Conservation (phyloP, 2,113 vertebrate species). For the Pachycephala philippinensis region DNA sequence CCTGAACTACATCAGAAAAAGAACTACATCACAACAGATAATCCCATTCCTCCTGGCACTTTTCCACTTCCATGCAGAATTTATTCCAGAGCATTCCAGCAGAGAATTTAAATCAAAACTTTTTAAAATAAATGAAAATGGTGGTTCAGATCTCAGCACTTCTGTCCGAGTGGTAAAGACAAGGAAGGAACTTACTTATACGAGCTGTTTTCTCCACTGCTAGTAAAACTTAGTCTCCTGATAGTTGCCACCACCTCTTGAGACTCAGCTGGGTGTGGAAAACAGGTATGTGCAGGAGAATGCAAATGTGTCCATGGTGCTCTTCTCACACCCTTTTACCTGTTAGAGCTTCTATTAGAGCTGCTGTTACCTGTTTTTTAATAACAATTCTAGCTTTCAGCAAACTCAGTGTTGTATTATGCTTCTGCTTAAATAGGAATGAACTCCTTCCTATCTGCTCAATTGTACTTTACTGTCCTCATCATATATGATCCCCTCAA, state of each 20-base stretch:
- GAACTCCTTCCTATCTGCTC: neutral
- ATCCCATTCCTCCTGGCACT: neutral
- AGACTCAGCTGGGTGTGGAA: neutral
- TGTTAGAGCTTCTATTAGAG: neutral
- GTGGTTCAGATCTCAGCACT: neutral
- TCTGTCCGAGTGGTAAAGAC: neutral
- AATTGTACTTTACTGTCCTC: neutral
- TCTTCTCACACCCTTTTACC: neutral
- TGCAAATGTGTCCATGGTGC: neutral
- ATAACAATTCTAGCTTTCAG: neutral
- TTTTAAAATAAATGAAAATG: neutral
- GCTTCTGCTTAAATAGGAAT: neutral
- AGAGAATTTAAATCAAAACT: neutral
- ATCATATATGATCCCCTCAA: no score
- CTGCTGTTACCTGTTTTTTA: neutral
- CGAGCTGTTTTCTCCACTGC: neutral
- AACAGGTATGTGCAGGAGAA: neutral
- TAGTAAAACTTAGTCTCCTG: neutral
- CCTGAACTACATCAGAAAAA: neutral
- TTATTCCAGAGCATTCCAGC: neutral
- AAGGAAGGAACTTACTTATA: neutral
- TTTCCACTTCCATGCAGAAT: neutral
- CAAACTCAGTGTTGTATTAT: neutral
- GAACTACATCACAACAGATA: neutral
- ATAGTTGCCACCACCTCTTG: neutral